Evolutionary conservation across 2,113 vertebrate genomes (phyloP), one percentile per base, ranked within the genome.

Genomic region (Lagopus muta): DNA sequence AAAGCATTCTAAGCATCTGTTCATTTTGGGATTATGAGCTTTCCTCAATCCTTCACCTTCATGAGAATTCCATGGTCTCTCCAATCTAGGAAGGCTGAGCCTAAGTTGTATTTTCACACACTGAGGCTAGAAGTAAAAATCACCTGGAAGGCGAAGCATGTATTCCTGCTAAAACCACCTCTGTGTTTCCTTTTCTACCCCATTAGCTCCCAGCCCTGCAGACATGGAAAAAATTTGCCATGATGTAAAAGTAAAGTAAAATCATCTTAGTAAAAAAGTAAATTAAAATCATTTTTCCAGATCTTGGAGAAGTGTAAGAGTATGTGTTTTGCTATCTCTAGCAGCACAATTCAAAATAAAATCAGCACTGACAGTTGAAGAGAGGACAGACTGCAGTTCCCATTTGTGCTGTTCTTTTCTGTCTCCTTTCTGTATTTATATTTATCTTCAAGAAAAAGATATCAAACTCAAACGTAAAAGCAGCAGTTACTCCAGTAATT

Each of bases 261-360:
- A 90, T 70, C 27, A 30, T 54, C 15, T 28, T 54, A 30, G 27
- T 54, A 54, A 54, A 61, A 80, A 92, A 58, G 58, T n/a, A 47
- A 84, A 79, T 28, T 57, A 57, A 82, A 91, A 90, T 69, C 25
- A 30, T 66, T 61, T 91, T 93, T 85, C 22, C 77, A 28, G 14
- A 43, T 79, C 42, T 86, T 42, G 30, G 18, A 22, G 45, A 93
- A 77, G 28, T 32, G 54, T 17, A 91, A 82, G 36, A 4, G 10
- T 24, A 20, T 2, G 8, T 48, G 18, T 38, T 87, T 64, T 72
- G 5, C 34, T 69, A 86, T 81, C 21, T 76, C 2, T 14, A 89
- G 66, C 52, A 84, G 52, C n/a, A 40, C n/a, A 50, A 19, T 50
- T 74, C 14, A 64, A 80, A 57, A 42, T 22, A 11, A 90, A 79